Conservation (phyloP, 2,113 vertebrate genomes). For the Apus apus region DNA sequence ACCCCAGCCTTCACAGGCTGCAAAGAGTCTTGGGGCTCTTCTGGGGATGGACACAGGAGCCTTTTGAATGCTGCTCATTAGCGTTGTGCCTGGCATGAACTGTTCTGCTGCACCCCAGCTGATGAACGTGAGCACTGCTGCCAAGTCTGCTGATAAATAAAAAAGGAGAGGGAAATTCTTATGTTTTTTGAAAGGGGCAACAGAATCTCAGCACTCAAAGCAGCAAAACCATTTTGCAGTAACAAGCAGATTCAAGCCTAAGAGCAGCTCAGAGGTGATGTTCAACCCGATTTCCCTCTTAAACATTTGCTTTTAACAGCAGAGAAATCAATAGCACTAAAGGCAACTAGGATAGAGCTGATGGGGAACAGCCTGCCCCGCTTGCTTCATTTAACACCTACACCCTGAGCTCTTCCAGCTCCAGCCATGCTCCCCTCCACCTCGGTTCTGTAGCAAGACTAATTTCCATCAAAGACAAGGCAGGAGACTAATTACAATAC, state of each 20-base stretch:
- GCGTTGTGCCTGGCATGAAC: not conserved
- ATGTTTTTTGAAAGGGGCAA: not conserved
- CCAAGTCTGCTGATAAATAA: slow-evolving; percentile 3
- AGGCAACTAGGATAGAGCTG: not conserved
- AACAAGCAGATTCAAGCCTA: not conserved
- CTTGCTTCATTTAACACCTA: not conserved
- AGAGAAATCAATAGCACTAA: not conserved
- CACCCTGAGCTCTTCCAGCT: not conserved
- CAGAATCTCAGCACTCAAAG: not conserved
- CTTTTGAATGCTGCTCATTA: not conserved
- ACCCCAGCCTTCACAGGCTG: not conserved
- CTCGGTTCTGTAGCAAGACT: not conserved
- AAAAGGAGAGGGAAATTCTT: not conserved
- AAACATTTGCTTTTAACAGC: not conserved
- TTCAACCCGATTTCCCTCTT: not conserved
- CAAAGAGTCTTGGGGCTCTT: not conserved
- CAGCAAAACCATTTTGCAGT: not conserved
- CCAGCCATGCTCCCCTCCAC: not conserved
- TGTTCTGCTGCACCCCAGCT: not conserved
- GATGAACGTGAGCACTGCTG: not conserved
- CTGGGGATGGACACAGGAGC: not conserved
- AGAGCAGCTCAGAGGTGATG: not conserved
- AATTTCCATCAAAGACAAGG: not conserved
- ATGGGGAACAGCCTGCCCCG: not conserved
- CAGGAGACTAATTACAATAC: slow-evolving; percentile 12